Evolutionary conservation across 2,797 vertebrate species (phyloP), one percentile per base, ranked within the genome.

Genomic region (Alcedo atthis): DNA sequence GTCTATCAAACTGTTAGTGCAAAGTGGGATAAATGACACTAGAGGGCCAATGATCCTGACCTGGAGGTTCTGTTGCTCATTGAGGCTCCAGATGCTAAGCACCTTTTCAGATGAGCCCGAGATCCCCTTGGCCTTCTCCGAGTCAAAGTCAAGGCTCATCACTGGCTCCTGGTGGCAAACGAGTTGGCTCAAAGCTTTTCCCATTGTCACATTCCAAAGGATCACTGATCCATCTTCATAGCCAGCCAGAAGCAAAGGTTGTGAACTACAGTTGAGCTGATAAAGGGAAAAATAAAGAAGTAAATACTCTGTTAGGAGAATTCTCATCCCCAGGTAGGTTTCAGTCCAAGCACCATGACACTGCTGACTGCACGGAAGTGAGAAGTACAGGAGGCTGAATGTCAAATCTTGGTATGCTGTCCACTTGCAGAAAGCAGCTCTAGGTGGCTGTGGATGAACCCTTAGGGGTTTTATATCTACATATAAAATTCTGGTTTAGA

Each of bases 131-230:
- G 98, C 96, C 95, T 96, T 97, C 92, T 95, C 77, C 1, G 97
- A 93, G 97, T 99, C 99, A 97, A 99, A 98, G 98, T 99, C 98
- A 97, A 99, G 98, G 96, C 98, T 98, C 98, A 99, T 99, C 97
- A 99, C 94, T 9, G 99, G 98, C 96, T 99, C 99, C 32, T 97
- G 95, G 95, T 99, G 98, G 97, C 98, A 98, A 94, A 95, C 81
- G 51, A 98, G 93, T 40, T 75, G 97, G 97, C 98, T 98, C 97
- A 98, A 92, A 2, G 66, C 90, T 95, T 97, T 98, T 94, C 98
- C 97, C 95, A 95, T 97, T 25, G 98, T 98, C 90, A 99, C 78
- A 83, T 99, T 98, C 99, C 99, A 99, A 82, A 99, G 98, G 92
- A 98, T 85, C 93, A 99, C 96, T 7, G 99, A 99, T 81, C 99